Conservation (phyloP, 2,888 invertebrate species). For the Aproaerema taeniolella region DNA sequence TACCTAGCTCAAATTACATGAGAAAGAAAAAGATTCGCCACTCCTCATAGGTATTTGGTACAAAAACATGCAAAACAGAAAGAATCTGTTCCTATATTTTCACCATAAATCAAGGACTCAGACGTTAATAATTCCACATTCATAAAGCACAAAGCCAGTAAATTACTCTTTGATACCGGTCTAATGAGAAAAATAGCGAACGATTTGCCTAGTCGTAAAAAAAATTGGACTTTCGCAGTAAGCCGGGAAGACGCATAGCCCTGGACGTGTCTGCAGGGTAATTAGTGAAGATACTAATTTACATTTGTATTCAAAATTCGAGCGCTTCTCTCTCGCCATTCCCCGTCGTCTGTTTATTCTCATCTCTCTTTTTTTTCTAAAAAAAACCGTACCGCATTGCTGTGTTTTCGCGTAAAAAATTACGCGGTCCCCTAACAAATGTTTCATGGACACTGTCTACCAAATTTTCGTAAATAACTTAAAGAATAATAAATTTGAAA, state of each 20-base stretch:
- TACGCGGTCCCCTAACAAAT: slow-evolving; percentile 65
- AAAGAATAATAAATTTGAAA: slow-evolving; percentile 36
- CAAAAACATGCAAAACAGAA: too few relatives aligned
- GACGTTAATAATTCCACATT: not conserved
- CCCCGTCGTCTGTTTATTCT: slow-evolving; percentile 75
- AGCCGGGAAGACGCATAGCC: slow-evolving; percentile 74
- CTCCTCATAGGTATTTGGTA: too few relatives aligned
- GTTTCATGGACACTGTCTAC: slow-evolving; percentile 56
- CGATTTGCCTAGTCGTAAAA: slow-evolving; percentile 54
- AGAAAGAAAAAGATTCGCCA: too few relatives aligned
- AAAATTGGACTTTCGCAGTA: slow-evolving; percentile 64
- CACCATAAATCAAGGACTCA: too few relatives aligned
- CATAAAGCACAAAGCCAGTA: slow-evolving; percentile 29
- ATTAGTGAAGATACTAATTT: slow-evolving; percentile 78
- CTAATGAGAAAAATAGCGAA: slow-evolving; percentile 61
- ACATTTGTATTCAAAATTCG: slow-evolving; percentile 79
- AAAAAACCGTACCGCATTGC: slow-evolving; percentile 69
- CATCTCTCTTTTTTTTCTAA: slow-evolving; percentile 62
- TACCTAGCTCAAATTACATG: too few relatives aligned
- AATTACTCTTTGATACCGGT: slow-evolving; percentile 48
- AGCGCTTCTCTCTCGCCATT: slow-evolving; percentile 69
- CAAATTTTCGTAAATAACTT: slow-evolving; percentile 55
- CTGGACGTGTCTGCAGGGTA: slow-evolving; percentile 70
- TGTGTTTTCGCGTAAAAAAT: slow-evolving; percentile 73
- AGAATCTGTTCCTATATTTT: too few relatives aligned